Base-by-base conservation (phyloP, 2,888 invertebrate species). In the Pseudococcus jackbeardsleyi region DNA sequence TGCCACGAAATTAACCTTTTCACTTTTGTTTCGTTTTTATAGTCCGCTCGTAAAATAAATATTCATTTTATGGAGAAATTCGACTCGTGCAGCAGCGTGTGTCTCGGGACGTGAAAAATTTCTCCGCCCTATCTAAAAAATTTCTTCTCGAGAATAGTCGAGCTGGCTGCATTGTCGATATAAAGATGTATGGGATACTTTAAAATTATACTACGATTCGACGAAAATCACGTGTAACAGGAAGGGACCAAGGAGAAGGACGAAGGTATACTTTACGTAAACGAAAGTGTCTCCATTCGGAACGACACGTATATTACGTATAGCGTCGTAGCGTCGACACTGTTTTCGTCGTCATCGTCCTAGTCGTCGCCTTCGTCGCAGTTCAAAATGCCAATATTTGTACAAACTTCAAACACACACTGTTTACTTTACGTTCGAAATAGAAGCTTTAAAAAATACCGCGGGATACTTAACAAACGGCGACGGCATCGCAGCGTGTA, bases 1-100 rank as follows among this genome's bases (percentile, higher is more conserved):
- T 79, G 79, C 79, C 79, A 79, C 79, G 79, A 79, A 79, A 79
- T 79, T 79, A 79, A 79, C 79, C 79, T 79, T 79, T 79, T 79
- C 79, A 79, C 79, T 79, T 79, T 79, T 79, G 79, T 79, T 79
- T 42, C 42, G 42, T 79, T 79, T 79, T 79, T 79, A 79, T 79
- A 15, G 79, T 33, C 79, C 42, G 42, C 42, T 79, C 79, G 79
- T 79, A 79, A 79, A 79, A 79, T 79, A 79, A 79, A 79, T 79
- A 79, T 79, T 79, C 79, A 79, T 79, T 79, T 79, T 79, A 79
- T 79, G 79, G 79, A 79, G 9, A 79, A 79, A 79, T 79, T 79
- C 79, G n/a, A 42, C 79, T 26, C 12, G 33, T 33, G 33, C 9
- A 59, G 1, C 12, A 54, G 17, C 22, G 2, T 0, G 42, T 9